These are phyloP conservation scores for Syngnathoides biaculeatus DNA, from an alignment of 2,113 vertebrate species.

Conservation along the genomic window DNA sequence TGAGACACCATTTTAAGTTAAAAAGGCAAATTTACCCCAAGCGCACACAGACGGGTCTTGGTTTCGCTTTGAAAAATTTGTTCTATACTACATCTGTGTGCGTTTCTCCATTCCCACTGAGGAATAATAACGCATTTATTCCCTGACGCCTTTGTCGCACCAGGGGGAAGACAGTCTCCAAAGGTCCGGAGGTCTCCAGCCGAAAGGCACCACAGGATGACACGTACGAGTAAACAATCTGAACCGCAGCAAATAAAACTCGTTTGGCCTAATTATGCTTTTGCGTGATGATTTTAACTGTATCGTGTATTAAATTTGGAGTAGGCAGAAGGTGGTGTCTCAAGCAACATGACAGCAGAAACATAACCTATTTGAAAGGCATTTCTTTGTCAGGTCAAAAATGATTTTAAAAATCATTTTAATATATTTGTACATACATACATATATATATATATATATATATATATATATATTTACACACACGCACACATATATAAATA, in stretches of 20 bases:
- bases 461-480: too few species aligned
- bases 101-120: too few species aligned
- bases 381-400: background rate
- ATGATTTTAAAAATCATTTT: too few species aligned
- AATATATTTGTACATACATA: too few species aligned
- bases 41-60: background rate
- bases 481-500: too few species aligned
- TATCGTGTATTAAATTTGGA: background rate
- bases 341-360: conserved; percentile 16
- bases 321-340: background rate
- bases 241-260: background rate
- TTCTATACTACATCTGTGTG: background rate
- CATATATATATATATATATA: too few species aligned
- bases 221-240: background rate
- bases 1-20: conserved; percentile 21
- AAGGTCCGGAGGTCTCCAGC: background rate
- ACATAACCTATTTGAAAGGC: conserved; percentile 21
- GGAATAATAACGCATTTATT: background rate
- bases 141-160: background rate
- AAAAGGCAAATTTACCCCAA: background rate
- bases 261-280: background rate
- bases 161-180: background rate
- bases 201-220: background rate
- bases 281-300: background rate
- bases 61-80: background rate